Evolutionary conservation across 2,113 vertebrate genomes (phyloP).

Genomic region (Cinclus mexicanus): DNA sequence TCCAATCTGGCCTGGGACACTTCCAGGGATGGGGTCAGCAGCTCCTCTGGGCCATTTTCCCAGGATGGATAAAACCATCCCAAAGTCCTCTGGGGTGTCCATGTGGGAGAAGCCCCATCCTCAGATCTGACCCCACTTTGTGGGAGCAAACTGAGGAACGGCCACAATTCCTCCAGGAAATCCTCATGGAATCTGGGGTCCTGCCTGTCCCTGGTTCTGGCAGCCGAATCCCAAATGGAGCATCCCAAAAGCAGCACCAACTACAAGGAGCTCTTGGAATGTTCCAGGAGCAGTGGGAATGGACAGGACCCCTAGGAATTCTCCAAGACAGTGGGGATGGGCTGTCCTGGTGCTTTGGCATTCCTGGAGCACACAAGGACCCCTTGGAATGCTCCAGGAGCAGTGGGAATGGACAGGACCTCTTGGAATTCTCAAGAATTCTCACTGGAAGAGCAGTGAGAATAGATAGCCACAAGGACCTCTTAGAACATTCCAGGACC

Average conservation of each 20-base stretch:
- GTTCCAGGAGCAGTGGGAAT: background rate
- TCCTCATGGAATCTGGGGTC: background rate
- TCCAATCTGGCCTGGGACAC: background rate
- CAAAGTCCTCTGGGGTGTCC: background rate
- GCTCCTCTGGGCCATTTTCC: fast-evolving
- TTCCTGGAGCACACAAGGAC: too few relatives aligned
- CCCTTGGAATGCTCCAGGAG: background rate
- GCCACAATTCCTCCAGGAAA: background rate
- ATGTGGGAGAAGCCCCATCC: background rate
- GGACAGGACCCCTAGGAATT: fast-evolving
- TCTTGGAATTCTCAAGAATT: background rate
- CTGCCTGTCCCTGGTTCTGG: fast-evolving
- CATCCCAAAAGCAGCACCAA: background rate
- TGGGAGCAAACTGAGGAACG: background rate
- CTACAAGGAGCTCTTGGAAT: background rate
- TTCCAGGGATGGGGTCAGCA: background rate
- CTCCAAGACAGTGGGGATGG: fast-evolving
- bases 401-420: background rate
- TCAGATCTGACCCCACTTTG: fast-evolving
- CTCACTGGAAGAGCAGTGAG: too few relatives aligned
- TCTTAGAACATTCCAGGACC: too few relatives aligned
- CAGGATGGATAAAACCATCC: fast-evolving
- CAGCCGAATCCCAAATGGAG: fast-evolving
- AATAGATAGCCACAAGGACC: background rate
- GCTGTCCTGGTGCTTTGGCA: background rate